phyloP scores from a whole-genome alignment of 2,113 vertebrate species.

The Halichoeres trimaculatus region DNA sequence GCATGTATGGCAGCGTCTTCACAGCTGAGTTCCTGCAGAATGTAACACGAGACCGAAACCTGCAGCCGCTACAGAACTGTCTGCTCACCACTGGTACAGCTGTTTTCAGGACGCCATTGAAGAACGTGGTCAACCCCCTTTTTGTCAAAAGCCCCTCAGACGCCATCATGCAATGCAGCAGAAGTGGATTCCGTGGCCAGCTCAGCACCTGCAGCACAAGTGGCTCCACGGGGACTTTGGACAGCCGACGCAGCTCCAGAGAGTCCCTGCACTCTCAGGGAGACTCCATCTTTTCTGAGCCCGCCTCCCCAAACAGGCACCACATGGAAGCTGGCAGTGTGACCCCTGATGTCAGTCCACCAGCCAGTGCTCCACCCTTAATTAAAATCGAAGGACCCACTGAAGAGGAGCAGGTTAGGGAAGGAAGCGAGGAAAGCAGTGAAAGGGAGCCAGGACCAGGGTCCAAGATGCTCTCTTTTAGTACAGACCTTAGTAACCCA shows the following conservation, averaged over 20 bases:
- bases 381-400: conserved; percentile 42
- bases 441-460: conserved; percentile 51
- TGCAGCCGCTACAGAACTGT: conserved; percentile 85
- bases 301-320: conserved; percentile 55
- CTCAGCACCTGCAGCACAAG: conserved; percentile 76
- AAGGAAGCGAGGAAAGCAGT: conserved; percentile 28
- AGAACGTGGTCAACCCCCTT: conserved; percentile 84
- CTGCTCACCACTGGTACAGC: conserved; percentile 83
- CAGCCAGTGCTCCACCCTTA: conserved; percentile 20
- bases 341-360: conserved; percentile 17
- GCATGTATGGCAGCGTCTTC: conserved; percentile 86
- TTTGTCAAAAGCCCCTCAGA: conserved; percentile 82
- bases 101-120: conserved; percentile 86
- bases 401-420: conserved; percentile 42
- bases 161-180: conserved; percentile 74
- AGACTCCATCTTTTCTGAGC: conserved; percentile 80
- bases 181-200: conserved; percentile 66
- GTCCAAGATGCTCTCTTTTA: conserved; percentile 78
- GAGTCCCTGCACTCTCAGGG: conserved; percentile 84
- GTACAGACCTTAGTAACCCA: conserved; percentile 79
- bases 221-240: conserved; percentile 81
- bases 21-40: conserved; percentile 86
- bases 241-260: conserved; percentile 80
- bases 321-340: conserved; percentile 42
- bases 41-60: conserved; percentile 81